Percentiles rank a stretch among this genome's conserved stretches.
These are phyloP conservation scores for Fragum fragum DNA, from an alignment of 2,888 invertebrate genomes.

Conservation along the genomic window DNA sequence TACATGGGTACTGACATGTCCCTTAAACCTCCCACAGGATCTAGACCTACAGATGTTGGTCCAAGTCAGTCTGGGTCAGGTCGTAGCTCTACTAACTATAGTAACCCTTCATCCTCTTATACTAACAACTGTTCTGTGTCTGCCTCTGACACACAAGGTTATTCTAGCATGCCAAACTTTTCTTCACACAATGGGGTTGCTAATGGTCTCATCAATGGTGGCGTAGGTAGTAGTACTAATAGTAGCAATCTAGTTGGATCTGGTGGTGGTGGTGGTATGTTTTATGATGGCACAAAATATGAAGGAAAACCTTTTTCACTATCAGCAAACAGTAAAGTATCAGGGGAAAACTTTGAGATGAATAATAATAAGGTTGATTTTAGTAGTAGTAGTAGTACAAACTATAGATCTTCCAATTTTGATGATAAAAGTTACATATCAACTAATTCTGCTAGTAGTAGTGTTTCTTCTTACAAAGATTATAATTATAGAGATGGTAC, in stretches of 20 bases:
- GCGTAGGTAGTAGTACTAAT: slow-evolving; percentile 11
- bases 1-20: slow-evolving; percentile 54
- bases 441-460: slow-evolving; percentile 37
- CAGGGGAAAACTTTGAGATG: slow-evolving; percentile 23
- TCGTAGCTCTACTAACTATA: slow-evolving; percentile 18
- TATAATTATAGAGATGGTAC: slow-evolving; percentile 57
- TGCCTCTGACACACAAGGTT: slow-evolving; percentile 14
- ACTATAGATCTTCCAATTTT: slow-evolving; percentile 4
- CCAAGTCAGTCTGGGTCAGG: slow-evolving; percentile 1
- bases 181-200: not conserved
- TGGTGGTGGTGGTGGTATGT: slow-evolving; percentile 29
- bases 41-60: slow-evolving; percentile 35
- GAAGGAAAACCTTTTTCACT: slow-evolving; percentile 26
- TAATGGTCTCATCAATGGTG: not conserved
- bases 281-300: slow-evolving; percentile 32
- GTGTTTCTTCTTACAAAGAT: slow-evolving; percentile 47
- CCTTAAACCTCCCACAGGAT: slow-evolving; percentile 57
- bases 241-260: slow-evolving; percentile 10
- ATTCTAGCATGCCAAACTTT: slow-evolving; percentile 53
- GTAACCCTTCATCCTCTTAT: slow-evolving; percentile 20
- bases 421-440: slow-evolving; percentile 31
- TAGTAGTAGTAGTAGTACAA: not conserved
- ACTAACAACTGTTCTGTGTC: slow-evolving; percentile 19
- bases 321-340: slow-evolving; percentile 19
- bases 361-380: slow-evolving; percentile 35